Evolutionary conservation across 2,888 invertebrate genomes (phyloP).

Genomic region (Dusona sp.): DNA sequence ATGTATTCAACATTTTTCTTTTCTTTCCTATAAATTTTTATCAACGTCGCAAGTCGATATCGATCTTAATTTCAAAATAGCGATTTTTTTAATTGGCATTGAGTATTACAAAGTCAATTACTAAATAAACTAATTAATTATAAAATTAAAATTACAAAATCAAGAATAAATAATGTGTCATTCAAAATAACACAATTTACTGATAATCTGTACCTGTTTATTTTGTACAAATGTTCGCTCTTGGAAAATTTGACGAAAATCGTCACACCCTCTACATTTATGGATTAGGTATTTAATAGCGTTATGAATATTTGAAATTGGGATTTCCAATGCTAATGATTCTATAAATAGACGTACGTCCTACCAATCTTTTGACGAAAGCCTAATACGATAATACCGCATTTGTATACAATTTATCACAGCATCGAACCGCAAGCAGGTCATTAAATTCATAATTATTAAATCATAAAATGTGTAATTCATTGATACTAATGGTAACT

Average conservation of each 20-base stretch:
- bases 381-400: neutral
- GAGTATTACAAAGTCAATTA: no score
- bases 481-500: neutral
- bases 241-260: neutral
- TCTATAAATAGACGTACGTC: neutral
- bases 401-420: neutral
- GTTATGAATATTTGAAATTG: neutral
- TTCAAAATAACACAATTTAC: neutral
- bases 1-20: slow-evolving; percentile 60
- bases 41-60: slow-evolving; percentile 78
- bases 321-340: neutral
- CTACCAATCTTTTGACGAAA: neutral
- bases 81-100: neutral
- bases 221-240: no score
- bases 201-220: no score
- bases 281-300: neutral
- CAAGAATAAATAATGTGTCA: neutral
- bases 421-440: neutral
- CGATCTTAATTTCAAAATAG: slow-evolving; percentile 60
- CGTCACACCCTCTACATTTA: neutral
- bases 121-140: no score
- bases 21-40: slow-evolving; percentile 79
- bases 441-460: neutral
- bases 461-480: neutral
- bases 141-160: no score